These are phyloP conservation scores for Drosophila silvestris DNA, from an alignment of 2,888 invertebrate species.

Conservation along the genomic window DNA sequence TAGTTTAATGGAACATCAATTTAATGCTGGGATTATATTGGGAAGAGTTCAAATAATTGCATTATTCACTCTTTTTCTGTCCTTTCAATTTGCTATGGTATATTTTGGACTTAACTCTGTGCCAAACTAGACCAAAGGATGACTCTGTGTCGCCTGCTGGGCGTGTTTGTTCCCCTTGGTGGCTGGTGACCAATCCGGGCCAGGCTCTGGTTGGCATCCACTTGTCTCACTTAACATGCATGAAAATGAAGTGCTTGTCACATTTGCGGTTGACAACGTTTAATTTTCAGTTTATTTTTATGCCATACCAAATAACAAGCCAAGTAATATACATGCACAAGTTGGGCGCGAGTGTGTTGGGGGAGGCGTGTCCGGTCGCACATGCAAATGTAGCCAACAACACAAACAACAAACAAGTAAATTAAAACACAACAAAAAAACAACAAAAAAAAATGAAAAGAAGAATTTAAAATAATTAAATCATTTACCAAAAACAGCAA, in stretches of 20 bases:
- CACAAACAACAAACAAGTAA: slow-evolving; percentile 35
- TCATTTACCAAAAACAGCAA: slow-evolving; percentile 66
- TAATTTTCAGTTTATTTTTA: slow-evolving; percentile 74
- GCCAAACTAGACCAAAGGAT: neutral
- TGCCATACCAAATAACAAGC: slow-evolving; percentile 62
- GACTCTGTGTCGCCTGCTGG: slow-evolving; percentile 17
- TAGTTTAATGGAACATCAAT: neutral
- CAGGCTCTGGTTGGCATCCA: slow-evolving; percentile 42
- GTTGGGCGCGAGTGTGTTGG: neutral
- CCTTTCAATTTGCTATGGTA: neutral
- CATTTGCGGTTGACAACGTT: slow-evolving; percentile 80
- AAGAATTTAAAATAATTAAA: slow-evolving; percentile 72
- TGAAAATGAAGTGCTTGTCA: slow-evolving; percentile 79
- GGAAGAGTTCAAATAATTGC: neutral
- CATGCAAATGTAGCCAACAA: slow-evolving; percentile 51
- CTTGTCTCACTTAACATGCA: slow-evolving; percentile 71
- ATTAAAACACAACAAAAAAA: slow-evolving; percentile 1
- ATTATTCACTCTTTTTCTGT: neutral
- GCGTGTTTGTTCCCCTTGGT: slow-evolving; percentile 8
- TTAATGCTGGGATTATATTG: neutral
- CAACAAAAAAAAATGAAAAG: slow-evolving; percentile 12
- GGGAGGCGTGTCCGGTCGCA: slow-evolving; percentile 42
- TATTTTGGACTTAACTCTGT: neutral
- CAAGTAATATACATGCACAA: slow-evolving; percentile 38
- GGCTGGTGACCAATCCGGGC: slow-evolving; percentile 39